Evolutionary conservation across 2,888 invertebrate species (phyloP).

Genomic region (Diabrotica balteata): DNA sequence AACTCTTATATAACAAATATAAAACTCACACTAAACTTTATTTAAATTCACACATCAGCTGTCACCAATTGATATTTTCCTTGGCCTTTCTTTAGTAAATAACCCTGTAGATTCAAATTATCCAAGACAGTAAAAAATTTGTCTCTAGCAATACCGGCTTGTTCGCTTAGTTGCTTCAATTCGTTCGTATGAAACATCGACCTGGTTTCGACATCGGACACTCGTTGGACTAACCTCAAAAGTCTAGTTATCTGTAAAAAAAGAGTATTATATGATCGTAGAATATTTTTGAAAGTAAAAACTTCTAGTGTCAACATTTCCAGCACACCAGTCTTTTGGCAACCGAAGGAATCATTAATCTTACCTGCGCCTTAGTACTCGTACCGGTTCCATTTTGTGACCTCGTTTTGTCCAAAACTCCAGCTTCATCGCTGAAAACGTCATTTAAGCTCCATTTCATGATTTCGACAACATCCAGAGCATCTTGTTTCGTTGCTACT

Average conservation of each 20-base stretch:
- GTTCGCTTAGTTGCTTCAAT: slow-evolving; percentile 74
- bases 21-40: neutral
- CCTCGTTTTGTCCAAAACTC: slow-evolving; percentile 68
- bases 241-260: slow-evolving; percentile 74
- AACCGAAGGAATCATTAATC: neutral
- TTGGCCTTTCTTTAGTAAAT: slow-evolving; percentile 78
- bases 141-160: slow-evolving; percentile 68
- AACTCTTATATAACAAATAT: neutral
- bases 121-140: slow-evolving; percentile 76
- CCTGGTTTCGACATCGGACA: slow-evolving; percentile 71
- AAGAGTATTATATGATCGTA: slow-evolving; percentile 1
- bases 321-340: too few species aligned
- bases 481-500: slow-evolving; percentile 80
- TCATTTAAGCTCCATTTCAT: slow-evolving; percentile 82
- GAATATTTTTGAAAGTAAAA: too few species aligned
- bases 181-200: slow-evolving; percentile 79
- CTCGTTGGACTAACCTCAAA: slow-evolving; percentile 70
- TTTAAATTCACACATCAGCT: slow-evolving; percentile 15
- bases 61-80: slow-evolving; percentile 52
- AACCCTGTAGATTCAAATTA: slow-evolving; percentile 84
- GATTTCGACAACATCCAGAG: slow-evolving; percentile 84
- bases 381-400: slow-evolving; percentile 78
- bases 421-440: slow-evolving; percentile 76
- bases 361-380: slow-evolving; percentile 72
- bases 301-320: too few species aligned